Evolutionary conservation across 1,140 invertebrate genomes (phyloP).

Genomic region (Chionoecetes opilio): DNA sequence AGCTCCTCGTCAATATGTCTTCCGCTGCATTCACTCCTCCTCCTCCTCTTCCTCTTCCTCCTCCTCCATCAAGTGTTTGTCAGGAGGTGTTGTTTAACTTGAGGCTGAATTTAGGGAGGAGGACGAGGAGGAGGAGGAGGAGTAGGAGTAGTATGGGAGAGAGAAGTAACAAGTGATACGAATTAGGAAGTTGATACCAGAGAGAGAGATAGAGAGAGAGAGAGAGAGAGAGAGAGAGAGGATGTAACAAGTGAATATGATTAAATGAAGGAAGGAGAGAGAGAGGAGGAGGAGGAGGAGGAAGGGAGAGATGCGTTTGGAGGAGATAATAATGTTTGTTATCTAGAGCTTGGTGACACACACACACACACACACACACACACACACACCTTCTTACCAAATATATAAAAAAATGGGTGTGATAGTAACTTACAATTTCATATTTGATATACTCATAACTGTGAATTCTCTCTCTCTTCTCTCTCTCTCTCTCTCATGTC

Average conservation of each 20-base stretch:
- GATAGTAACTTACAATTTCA: no score
- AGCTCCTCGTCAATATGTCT: not conserved
- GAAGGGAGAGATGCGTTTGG: not conserved
- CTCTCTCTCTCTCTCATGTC: not conserved
- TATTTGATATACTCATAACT: no score
- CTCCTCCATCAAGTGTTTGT: not conserved
- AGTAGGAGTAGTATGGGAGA: not conserved
- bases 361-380: not conserved
- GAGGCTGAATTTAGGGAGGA: not conserved
- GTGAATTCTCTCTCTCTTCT: no score
- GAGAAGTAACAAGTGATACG: not conserved
- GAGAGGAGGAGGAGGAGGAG: not conserved
- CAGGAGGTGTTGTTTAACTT: not conserved
- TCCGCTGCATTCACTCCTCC: not conserved
- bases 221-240: constrained; percentile 14
- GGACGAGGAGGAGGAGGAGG: not conserved
- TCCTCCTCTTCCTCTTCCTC: not conserved
- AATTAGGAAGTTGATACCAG: not conserved
- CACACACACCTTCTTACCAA: not conserved
- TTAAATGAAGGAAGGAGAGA: not conserved
- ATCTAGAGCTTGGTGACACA: not conserved
- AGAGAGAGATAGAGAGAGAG: constrained; percentile 3
- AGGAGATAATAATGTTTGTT: not conserved
- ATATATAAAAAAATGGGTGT: no score
- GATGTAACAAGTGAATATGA: no score